Base-by-base conservation (phyloP, 2,113 vertebrate genomes). In the Strix aluco region DNA sequence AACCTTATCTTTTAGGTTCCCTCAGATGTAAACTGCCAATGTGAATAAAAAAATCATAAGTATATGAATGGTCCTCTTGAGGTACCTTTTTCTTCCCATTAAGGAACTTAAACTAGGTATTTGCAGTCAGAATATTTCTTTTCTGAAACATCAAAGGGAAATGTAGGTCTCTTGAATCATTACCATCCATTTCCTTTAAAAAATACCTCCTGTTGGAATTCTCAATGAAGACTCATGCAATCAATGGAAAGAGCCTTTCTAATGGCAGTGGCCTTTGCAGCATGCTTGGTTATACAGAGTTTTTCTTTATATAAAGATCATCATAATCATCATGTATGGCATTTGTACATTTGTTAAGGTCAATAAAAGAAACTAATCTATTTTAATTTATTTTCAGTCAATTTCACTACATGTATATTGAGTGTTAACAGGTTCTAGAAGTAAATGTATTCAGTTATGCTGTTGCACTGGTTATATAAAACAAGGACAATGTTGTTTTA, bases 321-420 rank as follows among this genome's bases (percentile, higher is more conserved):
- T 69, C 10, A 42, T 55, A 63, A 84, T 81, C 42, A 81, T 59
- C 2, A 47, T 55, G 21, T 42, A 34, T 84, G 47, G 6, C 32
- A 66, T 78, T 73, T 86, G 15, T 91, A 74, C 23, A 52, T 92
- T 92, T 61, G 7, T 94, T 61, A 81, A 67, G 21, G 36, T 59
- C 61, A 86, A 75, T 69, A 81, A 93, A 78, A 81, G 3, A 88
- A 81, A 26, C 5, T 7, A 70, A 95, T 87, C 36, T 72, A 77
- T 86, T 87, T 91, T 82, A 83, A 81, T 93, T 83, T 78, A 46
- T 74, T 93, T 95, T 67, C 59, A 78, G 38, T 86, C 38, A 47
- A 44, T 87, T 94, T 88, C 52, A 18, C 75, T 40, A 21, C 42
- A 55, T 34, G n/a, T 36, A 15, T 74, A 26, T 78, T 78, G 15